A percentile compares a stretch with the other conserved stretches of the same genome.
Conservation (phyloP, 2,888 invertebrate genomes). For the Elmis aenea region DNA sequence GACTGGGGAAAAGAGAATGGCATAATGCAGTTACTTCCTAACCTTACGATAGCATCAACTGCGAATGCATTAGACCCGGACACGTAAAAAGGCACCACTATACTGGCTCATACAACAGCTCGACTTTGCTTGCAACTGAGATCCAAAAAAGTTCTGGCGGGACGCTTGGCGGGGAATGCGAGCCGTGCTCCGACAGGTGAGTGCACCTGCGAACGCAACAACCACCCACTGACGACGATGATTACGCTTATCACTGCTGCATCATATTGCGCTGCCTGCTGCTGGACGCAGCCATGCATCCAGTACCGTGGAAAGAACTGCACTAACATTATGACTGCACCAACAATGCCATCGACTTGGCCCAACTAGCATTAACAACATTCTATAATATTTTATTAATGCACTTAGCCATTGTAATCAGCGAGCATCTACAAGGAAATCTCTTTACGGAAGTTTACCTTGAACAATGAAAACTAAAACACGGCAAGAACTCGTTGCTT, state of each 20-base stretch:
- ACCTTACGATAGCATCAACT: conserved; percentile 11
- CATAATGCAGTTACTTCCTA: conserved; percentile 13
- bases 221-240: conserved; percentile 19
- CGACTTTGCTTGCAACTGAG: conserved; percentile 14
- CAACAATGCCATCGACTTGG: too few species aligned
- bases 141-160: conserved; percentile 17
- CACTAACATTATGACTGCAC: too few species aligned
- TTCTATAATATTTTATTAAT: too few species aligned
- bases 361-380: too few species aligned
- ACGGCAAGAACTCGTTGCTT: too few species aligned
- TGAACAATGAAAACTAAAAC: too few species aligned
- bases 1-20: conserved; percentile 15
- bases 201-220: conserved; percentile 22
- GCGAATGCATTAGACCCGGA: conserved; percentile 11
- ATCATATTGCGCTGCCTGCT: conserved; percentile 14
- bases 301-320: neutral
- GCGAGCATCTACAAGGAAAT: too few species aligned
- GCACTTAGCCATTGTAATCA: too few species aligned
- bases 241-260: conserved; percentile 17
- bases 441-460: too few species aligned
- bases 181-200: conserved; percentile 21
- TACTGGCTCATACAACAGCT: conserved; percentile 15
- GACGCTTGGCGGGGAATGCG: conserved; percentile 19
- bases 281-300: neutral
- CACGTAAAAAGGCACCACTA: conserved; percentile 17